These are phyloP conservation scores for Anaspis maculata DNA, from an alignment of 2,888 invertebrate genomes.

Conservation along the genomic window DNA sequence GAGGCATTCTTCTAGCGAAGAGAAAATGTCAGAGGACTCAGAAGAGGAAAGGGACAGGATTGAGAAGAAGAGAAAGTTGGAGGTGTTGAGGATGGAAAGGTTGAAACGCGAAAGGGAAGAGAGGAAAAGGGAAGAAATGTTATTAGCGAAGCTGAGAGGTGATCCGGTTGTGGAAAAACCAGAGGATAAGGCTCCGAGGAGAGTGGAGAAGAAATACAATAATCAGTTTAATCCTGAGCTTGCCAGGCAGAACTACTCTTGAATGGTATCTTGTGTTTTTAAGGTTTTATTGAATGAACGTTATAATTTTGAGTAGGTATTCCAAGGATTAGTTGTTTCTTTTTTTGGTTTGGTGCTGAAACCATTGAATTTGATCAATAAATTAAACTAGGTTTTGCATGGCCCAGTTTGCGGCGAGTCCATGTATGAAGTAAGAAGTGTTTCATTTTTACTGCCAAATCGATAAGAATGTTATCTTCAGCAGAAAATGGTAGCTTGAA, in stretches of 20 bases:
- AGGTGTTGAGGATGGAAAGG: slow-evolving; percentile 67
- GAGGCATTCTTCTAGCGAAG: slow-evolving; percentile 11
- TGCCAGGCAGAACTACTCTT: slow-evolving; percentile 66
- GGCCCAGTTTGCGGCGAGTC: too few relatives aligned
- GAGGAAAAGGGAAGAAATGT: slow-evolving; percentile 56
- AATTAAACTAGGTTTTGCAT: too few relatives aligned
- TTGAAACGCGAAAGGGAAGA: slow-evolving; percentile 76
- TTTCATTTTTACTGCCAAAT: too few relatives aligned
- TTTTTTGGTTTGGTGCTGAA: too few relatives aligned
- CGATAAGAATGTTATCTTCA: too few relatives aligned
- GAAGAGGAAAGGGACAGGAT: slow-evolving; percentile 26
- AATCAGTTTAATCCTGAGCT: slow-evolving; percentile 93
- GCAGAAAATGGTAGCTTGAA: too few relatives aligned
- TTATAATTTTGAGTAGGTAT: too few relatives aligned
- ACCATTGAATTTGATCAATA: too few relatives aligned
- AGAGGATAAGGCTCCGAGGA: slow-evolving; percentile 31
- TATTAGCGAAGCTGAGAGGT: slow-evolving; percentile 64
- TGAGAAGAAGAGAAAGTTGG: slow-evolving; percentile 44
- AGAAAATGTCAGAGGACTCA: slow-evolving; percentile 7
- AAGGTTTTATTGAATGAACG: too few relatives aligned
- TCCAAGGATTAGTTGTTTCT: too few relatives aligned
- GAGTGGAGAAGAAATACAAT: slow-evolving; percentile 65
- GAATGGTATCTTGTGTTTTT: too few relatives aligned
- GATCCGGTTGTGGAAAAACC: slow-evolving; percentile 36
- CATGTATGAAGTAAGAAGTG: too few relatives aligned